Base-by-base conservation (phyloP, 2,113 vertebrate genomes). In the Hemiscyllium ocellatum region DNA sequence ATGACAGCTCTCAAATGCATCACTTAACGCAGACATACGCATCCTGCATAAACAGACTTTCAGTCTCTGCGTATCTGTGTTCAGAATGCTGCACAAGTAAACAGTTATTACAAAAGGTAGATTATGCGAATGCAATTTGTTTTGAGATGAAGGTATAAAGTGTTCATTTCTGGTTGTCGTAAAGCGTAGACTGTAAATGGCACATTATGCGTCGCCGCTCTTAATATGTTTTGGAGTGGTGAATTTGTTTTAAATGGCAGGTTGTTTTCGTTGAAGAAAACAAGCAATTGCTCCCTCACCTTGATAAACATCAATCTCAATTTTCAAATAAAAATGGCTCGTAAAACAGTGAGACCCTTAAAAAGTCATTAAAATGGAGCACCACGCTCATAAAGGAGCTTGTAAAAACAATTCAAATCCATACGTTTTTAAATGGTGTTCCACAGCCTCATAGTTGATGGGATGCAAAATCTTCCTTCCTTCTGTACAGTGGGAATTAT, bases 291-390 rank as follows among this genome's bases (percentile, higher is more conserved):
- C 69, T 95, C 68, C 68, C 20, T 95, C 24, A 52, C 4, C 69
- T 95, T 26, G 24, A 95, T 95, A 95, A 95, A 72, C n/a, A 72
- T 95, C 26, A 76, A 95, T 47, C 69, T 70, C 37, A 95, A 76
- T 95, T 72, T 61, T 1, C 50, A 95, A 95, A 12, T 47, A 61
- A 7, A 95, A 47, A 95, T 61, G 8, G 47, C 56, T 93, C 61
- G 3, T 72, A 95, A 26, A 95, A 29, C 37, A 72, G 65, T 66
- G 17, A 68, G 1, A 95, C 33, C 20, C 37, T 94, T 94, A 72
- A 94, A 65, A 93, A 95, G 69, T 50, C 37, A 50, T 52, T 95
- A 95, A 95, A 95, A 95, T 4, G 4, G 22, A 95, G 26, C 47
- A 42, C n/a, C 4, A 4, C 26, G 17, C 69, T 76, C 68, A 15